Base-by-base conservation (phyloP, 2,113 vertebrate species). In the Gulo gulo region DNA sequence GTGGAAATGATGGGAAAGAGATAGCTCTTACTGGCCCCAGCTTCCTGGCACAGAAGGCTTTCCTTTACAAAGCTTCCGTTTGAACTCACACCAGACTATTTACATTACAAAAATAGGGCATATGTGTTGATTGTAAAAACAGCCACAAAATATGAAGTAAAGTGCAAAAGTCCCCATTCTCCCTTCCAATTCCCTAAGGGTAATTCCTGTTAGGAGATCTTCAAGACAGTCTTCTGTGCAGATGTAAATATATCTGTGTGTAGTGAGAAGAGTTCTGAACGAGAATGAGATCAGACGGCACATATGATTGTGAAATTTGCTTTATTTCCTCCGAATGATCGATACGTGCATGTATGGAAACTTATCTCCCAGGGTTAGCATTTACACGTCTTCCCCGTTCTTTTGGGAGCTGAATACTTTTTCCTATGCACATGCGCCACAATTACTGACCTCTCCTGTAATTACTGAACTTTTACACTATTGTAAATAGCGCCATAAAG, bases 71-170 rank as follows among this genome's bases (percentile, higher is more conserved):
- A 61, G 31, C 21, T 67, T 63, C 74, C 1, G 0, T 90, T 16
- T 97, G 81, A 91, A 36, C 42, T 96, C 89, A 83, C 61, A 80
- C 10, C 73, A 97, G 90, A 97, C 89, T 94, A 20, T 94, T 95
- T 95, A 94, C 61, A 71, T 67, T 24, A 88, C 78, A 87, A 31
- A 95, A 96, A 67, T 24, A 67, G 80, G 8, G 14, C 63, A 47
- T 36, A 31, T 15, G 39, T 97, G 95, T 95, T 97, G 94, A 81
- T 47, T 91, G 55, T 95, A 88, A 97, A 94, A 96, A 98, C 93
- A 97, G 71, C 79, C 50, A 24, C 67, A 93, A 93, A 89, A 88
- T 69, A 59, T 15, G 83, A 52, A 95, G 89, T 50, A 57, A 80
- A 82, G 87, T 4, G 39, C 87, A 73, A n/a, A 98, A 97, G 78